Conservation (phyloP, 2,888 invertebrate species). For the Linnaemya tessellans region DNA sequence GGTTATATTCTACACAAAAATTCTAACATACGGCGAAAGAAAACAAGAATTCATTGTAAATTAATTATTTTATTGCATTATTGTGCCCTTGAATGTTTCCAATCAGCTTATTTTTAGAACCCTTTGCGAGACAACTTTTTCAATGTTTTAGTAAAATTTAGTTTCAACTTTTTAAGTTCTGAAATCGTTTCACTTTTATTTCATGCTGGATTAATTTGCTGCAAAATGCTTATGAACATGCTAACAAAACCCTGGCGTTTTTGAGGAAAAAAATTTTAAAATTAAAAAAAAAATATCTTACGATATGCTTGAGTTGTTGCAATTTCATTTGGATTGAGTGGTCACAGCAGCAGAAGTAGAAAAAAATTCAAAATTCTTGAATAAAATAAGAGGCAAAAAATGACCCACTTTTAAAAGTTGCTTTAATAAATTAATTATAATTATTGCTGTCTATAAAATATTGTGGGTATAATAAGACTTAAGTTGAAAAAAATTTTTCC, state of each 20-base stretch:
- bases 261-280: not conserved
- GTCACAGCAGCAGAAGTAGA: constrained; percentile 9
- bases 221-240: not conserved
- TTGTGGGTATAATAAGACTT: constrained; percentile 8
- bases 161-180: constrained; percentile 1
- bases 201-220: constrained; percentile 14
- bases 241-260: not conserved
- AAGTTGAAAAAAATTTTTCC: constrained; percentile 9
- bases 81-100: not conserved
- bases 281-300: not conserved
- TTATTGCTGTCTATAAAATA: constrained; percentile 22
- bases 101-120: not conserved
- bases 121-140: not conserved
- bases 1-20: no score
- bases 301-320: constrained; percentile 45
- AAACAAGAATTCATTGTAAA: no score
- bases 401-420: constrained; percentile 46
- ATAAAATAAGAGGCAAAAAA: constrained; percentile 7
- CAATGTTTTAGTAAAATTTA: not conserved
- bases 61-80: not conserved
- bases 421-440: constrained; percentile 18
- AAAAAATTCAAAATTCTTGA: constrained; percentile 49
- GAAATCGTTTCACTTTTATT: constrained; percentile 30
- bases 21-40: no score
- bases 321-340: constrained; percentile 22